phyloP scores from a whole-genome alignment of 2,888 invertebrate genomes.

The Dilophus febrilis region DNA sequence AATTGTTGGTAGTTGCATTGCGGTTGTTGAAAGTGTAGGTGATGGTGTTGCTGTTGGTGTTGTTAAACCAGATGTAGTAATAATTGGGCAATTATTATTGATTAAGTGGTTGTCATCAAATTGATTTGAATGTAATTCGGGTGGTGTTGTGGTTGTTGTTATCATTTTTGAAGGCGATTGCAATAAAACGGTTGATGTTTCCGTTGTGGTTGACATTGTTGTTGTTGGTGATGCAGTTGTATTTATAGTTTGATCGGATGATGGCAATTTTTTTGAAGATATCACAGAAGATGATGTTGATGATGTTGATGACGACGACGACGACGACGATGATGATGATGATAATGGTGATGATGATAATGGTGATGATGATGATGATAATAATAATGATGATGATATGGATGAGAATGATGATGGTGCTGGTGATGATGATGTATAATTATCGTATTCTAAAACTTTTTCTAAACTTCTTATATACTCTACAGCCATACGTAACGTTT shows the following conservation, averaged over 20 bases:
- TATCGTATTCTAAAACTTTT: slow-evolving; percentile 50
- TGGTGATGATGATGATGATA: background rate
- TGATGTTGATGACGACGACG: slow-evolving; percentile 10
- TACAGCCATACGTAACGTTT: slow-evolving; percentile 77
- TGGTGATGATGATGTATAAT: slow-evolving; percentile 19
- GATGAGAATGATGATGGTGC: background rate
- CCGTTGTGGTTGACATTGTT: background rate
- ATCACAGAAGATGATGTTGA: slow-evolving; percentile 14
- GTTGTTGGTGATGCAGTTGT: too few relatives aligned
- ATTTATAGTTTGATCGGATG: too few relatives aligned
- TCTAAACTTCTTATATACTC: slow-evolving; percentile 76
- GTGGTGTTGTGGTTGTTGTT: slow-evolving; percentile 4
- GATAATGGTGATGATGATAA: slow-evolving; percentile 11
- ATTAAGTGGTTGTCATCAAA: slow-evolving; percentile 21
- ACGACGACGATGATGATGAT: slow-evolving; percentile 4
- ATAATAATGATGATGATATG: slow-evolving; percentile 18
- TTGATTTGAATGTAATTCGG: slow-evolving; percentile 14
- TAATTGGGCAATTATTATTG: slow-evolving; percentile 21
- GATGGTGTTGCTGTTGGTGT: slow-evolving; percentile 14
- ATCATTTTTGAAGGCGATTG: too few relatives aligned
- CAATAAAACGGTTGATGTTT: slow-evolving; percentile 4
- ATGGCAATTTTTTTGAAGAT: slow-evolving; percentile 10
- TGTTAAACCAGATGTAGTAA: background rate
- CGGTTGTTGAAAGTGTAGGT: slow-evolving; percentile 11
- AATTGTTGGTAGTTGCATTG: slow-evolving; percentile 6